phyloP scores from a whole-genome alignment of 2,888 invertebrate species.

The Lutraria lutraria region DNA sequence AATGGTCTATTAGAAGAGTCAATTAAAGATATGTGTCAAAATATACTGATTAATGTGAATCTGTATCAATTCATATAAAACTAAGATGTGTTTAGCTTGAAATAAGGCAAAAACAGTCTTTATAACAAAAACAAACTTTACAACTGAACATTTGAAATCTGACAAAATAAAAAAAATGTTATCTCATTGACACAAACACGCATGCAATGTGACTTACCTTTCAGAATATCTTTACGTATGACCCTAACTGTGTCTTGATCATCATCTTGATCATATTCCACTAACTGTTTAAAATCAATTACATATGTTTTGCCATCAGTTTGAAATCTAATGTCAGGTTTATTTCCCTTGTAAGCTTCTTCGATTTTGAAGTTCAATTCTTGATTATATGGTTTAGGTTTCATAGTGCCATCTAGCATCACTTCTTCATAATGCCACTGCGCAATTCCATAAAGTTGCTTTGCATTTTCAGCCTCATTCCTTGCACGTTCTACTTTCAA shows the following conservation, averaged over 20 bases:
- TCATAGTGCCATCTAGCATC: neutral
- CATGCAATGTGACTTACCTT: slow-evolving; percentile 48
- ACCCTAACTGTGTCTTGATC: slow-evolving; percentile 54
- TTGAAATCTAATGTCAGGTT: slow-evolving; percentile 37
- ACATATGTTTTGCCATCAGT: slow-evolving; percentile 45
- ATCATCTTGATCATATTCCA: slow-evolving; percentile 61
- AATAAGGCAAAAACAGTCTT: no score
- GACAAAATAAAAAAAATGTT: no score
- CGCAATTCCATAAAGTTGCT: slow-evolving; percentile 43
- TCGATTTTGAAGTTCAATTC: slow-evolving; percentile 62
- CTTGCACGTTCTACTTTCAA: slow-evolving; percentile 38
- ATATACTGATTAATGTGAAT: no score
- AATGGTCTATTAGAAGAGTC: no score
- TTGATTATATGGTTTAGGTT: slow-evolving; percentile 45
- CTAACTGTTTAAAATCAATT: slow-evolving; percentile 58
- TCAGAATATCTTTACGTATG: slow-evolving; percentile 65
- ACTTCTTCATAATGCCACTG: slow-evolving; percentile 64
- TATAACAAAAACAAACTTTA: no score
- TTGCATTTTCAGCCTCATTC: slow-evolving; percentile 32
- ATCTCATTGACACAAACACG: neutral
- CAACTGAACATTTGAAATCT: no score
- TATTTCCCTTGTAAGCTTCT: slow-evolving; percentile 60
- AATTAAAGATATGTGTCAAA: no score
- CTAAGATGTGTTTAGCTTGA: no score
- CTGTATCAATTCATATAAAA: no score